Conservation (phyloP, 2,888 invertebrate genomes). For the Dynastes tityus region DNA sequence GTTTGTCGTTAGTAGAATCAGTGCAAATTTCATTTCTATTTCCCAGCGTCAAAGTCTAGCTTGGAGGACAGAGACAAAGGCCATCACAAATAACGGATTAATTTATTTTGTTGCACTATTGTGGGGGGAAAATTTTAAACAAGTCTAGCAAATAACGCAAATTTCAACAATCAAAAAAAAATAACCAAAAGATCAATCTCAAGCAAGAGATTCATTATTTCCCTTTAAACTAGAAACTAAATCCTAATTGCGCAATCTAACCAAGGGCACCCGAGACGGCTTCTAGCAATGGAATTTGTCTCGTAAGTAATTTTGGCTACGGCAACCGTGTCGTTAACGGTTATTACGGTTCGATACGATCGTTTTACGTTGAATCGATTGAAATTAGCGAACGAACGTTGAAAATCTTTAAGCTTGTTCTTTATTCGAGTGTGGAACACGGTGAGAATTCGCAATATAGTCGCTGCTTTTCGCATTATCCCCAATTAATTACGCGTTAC, state of each 20-base stretch:
- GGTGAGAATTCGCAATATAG: not conserved
- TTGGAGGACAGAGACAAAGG: no score
- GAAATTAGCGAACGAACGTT: constrained; percentile 8
- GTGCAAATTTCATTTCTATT: no score
- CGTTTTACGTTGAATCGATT: constrained; percentile 22
- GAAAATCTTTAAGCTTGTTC: constrained; percentile 30
- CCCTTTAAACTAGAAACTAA: not conserved
- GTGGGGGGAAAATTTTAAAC: no score
- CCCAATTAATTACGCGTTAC: not conserved
- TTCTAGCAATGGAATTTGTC: not conserved
- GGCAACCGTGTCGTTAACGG: constrained; percentile 12
- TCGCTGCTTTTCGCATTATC: no score
- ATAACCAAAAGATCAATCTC: no score
- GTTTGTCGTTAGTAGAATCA: no score
- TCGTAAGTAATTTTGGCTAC: constrained; percentile 23
- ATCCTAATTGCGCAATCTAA: not conserved
- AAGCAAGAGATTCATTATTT: not conserved
- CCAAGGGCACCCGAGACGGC: not conserved
- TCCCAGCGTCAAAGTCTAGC: no score
- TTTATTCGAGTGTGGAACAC: not conserved
- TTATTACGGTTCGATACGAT: constrained; percentile 16
- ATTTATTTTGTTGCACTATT: no score
- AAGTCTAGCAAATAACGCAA: no score
- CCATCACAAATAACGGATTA: no score
- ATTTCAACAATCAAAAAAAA: no score